These are phyloP conservation scores for Platygyra sinensis DNA, from an alignment of 64 coral and sea anemone genomes.

Conservation along the genomic window DNA sequence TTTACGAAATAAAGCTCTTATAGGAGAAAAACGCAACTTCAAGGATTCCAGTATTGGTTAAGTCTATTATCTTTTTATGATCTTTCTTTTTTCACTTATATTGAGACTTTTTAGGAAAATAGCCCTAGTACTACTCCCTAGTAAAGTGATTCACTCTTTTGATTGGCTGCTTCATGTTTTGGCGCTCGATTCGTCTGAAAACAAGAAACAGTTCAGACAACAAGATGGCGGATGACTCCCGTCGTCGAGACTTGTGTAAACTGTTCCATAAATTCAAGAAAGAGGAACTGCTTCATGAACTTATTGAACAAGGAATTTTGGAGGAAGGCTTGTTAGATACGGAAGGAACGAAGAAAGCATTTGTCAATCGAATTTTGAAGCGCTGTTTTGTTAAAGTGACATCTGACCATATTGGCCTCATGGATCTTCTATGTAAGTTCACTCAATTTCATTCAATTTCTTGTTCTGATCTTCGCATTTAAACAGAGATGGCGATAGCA, in stretches of 20 bases:
- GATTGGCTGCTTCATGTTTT: conserved; percentile 62
- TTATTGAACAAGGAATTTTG: conserved; percentile 68
- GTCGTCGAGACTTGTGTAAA: conserved; percentile 42
- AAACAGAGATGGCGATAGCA: no score
- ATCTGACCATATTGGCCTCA: background rate
- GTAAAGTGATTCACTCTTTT: background rate
- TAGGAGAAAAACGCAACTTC: background rate
- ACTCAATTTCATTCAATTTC: background rate
- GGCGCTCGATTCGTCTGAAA: conserved; percentile 35
- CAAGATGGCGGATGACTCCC: conserved; percentile 8
- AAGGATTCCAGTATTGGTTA: background rate
- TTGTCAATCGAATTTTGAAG: conserved; percentile 74
- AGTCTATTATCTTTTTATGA: background rate
- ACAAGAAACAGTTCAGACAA: background rate
- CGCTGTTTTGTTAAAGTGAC: conserved; percentile 41
- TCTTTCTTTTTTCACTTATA: background rate
- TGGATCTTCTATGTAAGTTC: conserved; percentile 68
- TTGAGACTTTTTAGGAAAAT: no score
- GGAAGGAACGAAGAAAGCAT: conserved; percentile 49
- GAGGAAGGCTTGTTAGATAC: conserved; percentile 33
- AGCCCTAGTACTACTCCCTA: background rate
- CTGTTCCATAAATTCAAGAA: conserved; percentile 89
- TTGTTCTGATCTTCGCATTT: background rate
- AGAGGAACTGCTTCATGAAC: conserved; percentile 74
- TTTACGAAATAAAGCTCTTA: background rate